Evolutionary conservation across 2,113 vertebrate species (phyloP), one percentile per base, ranked within the genome.

Genomic region (Poeciliopsis retropinna): DNA sequence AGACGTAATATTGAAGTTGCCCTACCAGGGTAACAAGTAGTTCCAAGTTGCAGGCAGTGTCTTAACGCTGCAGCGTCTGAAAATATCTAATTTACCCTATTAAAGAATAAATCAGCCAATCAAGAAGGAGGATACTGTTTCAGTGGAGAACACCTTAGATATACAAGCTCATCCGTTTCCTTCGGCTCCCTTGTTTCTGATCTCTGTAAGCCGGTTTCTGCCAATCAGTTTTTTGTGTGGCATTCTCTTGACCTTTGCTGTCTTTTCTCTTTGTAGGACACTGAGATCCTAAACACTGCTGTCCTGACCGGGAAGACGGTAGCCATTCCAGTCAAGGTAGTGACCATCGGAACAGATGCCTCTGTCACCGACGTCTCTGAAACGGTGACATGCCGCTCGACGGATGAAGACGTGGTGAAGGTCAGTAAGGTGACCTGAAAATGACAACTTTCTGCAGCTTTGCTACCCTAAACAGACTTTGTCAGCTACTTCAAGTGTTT

Each of bases 241-340:
- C 32, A 10, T 27, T 82, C 28, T 62, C 5, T 27, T 85, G 22
- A 77, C 34, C 27, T 74, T 61, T 64, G 34, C 73, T 0, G 64
- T 89, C 41, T 12, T 78, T 65, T 62, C 15, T 75, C 10, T 30
- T 91, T 69, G 4, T 0, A 99, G 97, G 96, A 98, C 90, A 95
- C 93, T 0, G 97, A 99, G 88, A 96, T 99, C 64, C 88, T 99
- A 81, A 99, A 99, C 92, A 99, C 98, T 0, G 98, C 98, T 0
- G 93, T 99, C 64, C 95, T 99, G 62, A 99, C 97, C 0, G 98
- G 98, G 11, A 97, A 93, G 84, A 96, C 96, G 0, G 97, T 99
- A 51, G 95, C 97, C 0, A 92, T 98, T 75, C 98, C 98, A 0
- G 78, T 99, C 39, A 96, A 92, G 85, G 97, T 97, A 89, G 95